These are phyloP conservation scores for Nettapus auritus DNA, from an alignment of 2,113 vertebrate genomes.

Conservation along the genomic window DNA sequence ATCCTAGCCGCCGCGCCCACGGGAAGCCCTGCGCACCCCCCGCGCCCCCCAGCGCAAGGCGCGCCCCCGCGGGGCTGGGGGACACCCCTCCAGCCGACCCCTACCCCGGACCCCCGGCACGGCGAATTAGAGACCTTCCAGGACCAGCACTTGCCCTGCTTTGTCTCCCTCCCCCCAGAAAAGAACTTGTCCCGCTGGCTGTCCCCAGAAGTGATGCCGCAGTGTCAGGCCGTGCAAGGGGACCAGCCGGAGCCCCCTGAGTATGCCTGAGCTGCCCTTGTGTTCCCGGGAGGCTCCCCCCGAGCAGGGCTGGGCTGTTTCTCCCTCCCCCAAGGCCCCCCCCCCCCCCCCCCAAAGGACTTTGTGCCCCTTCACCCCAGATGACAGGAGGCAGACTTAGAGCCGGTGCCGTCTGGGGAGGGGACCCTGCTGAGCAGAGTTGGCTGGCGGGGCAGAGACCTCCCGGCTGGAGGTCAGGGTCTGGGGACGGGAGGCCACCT, in stretches of 20 bases:
- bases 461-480: neutral
- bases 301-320: neutral
- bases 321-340: neutral
- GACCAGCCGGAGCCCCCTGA: neutral
- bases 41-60: neutral
- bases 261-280: rapidly evolving
- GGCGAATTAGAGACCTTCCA: neutral
- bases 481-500: neutral
- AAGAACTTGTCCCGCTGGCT: neutral
- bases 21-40: constrained; percentile 76
- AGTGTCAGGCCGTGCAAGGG: neutral
- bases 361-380: neutral
- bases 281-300: neutral
- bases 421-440: neutral
- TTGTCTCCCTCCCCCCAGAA: neutral
- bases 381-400: neutral
- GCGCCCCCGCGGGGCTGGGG: neutral
- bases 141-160: neutral
- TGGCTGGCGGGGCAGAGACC: neutral
- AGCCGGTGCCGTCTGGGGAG: neutral
- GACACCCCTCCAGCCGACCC: no score
- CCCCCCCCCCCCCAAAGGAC: neutral
- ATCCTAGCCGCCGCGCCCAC: constrained; percentile 73
- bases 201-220: neutral
- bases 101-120: rapidly evolving